phyloP scores from a whole-genome alignment of 2,888 invertebrate species.

The Luperina testacea region DNA sequence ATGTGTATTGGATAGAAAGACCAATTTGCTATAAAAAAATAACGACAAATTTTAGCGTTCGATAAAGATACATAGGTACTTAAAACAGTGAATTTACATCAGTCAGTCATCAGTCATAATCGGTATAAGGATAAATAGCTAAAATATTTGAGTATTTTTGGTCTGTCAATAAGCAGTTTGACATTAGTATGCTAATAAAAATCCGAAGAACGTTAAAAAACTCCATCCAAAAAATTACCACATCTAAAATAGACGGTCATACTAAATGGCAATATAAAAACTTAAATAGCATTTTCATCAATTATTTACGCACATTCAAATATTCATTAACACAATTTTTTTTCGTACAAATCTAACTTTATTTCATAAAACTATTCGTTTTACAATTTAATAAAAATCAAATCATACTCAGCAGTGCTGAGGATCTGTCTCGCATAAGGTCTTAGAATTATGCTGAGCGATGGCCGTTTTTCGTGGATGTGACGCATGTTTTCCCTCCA shows the following conservation, averaged over 20 bases:
- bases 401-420: background rate
- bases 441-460: background rate
- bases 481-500: background rate
- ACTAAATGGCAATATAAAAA: slow-evolving; percentile 3
- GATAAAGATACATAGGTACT: background rate
- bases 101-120: slow-evolving; percentile 3
- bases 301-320: background rate
- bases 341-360: background rate
- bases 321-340: background rate
- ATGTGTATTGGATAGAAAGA: background rate
- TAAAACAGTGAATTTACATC: slow-evolving; percentile 1
- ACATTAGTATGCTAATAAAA: slow-evolving; percentile 41
- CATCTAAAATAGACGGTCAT: slow-evolving; percentile 7
- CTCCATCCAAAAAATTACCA: slow-evolving; percentile 3
- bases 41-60: background rate
- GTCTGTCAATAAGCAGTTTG: slow-evolving; percentile 31
- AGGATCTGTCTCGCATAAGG: background rate
- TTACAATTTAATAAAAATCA: background rate
- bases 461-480: background rate
- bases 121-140: slow-evolving; percentile 22
- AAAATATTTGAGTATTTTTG: slow-evolving; percentile 15
- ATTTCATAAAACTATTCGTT: background rate
- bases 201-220: slow-evolving; percentile 17
- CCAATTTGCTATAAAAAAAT: background rate
- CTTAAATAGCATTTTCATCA: background rate